These are phyloP conservation scores for Calliopum simillimum DNA, from an alignment of 2,888 invertebrate genomes.

Conservation along the genomic window DNA sequence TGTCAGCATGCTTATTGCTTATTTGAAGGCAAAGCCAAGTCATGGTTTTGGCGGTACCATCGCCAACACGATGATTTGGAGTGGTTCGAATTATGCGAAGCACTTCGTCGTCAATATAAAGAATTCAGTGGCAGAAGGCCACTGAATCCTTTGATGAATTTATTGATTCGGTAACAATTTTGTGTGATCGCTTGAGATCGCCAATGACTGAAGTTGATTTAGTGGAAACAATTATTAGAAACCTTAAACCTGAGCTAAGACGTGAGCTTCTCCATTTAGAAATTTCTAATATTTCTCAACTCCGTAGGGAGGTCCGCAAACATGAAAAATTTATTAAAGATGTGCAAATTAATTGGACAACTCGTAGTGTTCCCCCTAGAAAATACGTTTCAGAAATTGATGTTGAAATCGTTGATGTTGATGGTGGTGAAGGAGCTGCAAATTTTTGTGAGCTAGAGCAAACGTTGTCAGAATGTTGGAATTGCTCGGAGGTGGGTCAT, in stretches of 20 bases:
- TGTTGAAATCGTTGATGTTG: background rate
- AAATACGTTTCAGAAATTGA: too few relatives aligned
- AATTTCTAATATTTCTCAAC: too few relatives aligned
- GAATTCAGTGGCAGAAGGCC: background rate
- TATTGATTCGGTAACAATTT: too few relatives aligned
- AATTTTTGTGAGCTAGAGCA: background rate
- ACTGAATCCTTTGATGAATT: slow-evolving; percentile 12
- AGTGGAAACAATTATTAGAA: too few relatives aligned
- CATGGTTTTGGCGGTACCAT: slow-evolving; percentile 29
- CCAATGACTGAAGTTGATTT: too few relatives aligned
- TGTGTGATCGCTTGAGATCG: too few relatives aligned
- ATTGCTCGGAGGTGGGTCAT: background rate
- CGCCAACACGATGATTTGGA: background rate
- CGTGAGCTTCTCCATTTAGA: too few relatives aligned
- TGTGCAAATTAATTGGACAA: slow-evolving; percentile 4
- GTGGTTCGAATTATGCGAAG: slow-evolving; percentile 2
- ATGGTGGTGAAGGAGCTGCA: too few relatives aligned
- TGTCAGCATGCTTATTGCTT: slow-evolving; percentile 23
- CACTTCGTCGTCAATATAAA: slow-evolving; percentile 23
- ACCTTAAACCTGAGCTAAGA: too few relatives aligned
- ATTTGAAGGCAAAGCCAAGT: too few relatives aligned
- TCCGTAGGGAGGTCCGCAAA: background rate
- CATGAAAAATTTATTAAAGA: slow-evolving; percentile 24
- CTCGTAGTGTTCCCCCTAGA: too few relatives aligned
- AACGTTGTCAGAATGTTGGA: background rate